Base-by-base conservation (phyloP, 1,140 invertebrate species). In the Drosophila biarmipes region DNA sequence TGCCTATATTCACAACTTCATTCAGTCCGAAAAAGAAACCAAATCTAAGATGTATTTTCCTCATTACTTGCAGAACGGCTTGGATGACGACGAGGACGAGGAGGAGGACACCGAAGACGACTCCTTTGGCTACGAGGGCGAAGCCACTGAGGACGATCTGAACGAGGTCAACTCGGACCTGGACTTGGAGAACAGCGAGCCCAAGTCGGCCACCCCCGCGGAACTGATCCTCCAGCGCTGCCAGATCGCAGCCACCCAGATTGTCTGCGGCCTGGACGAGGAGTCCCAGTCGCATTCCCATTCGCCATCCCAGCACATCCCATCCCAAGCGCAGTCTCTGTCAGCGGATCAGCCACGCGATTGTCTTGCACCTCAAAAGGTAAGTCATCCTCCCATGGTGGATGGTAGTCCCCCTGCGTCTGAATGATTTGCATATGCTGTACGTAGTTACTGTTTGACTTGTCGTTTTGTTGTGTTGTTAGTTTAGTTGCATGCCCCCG, bases 321-420 rank as follows among this genome's bases (percentile, higher is more conserved):
- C 34, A 38, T 61, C 42, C 35, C 35, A 51, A 19, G 42, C 53
- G 42, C 40, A 75, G 71, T 55, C 53, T 10, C 53, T 37, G 49
- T 24, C 73, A 64, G 43, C 63, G 59, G 84, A 87, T 78, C 81
- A 87, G 81, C 78, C 79, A 58, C 89, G 82, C 80, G 84, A 91
- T 81, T 81, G 89, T 90, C 86, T 91, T 71, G 80, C 85, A 89
- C 73, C 82, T 61, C 82, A 89, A 89, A 91, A 91, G 89, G 89
- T 91, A 89, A 79, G 37, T 29, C 29, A 64, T 29, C 21, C 31
- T 29, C 21, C 31, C 17, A 45, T 40, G 21, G 15, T 27, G 49
- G 19, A 54, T 19, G 10, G 29, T 19, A 12, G 43, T 37, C n/a
- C 17, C 24, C 17, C 29, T 29, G n/a, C 38, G 21, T 29, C 21